A percentile compares a stretch with the other conserved stretches of the same genome.
These are phyloP conservation scores for Drosophila busckii DNA, from an alignment of 1,140 invertebrate genomes.

Conservation along the genomic window DNA sequence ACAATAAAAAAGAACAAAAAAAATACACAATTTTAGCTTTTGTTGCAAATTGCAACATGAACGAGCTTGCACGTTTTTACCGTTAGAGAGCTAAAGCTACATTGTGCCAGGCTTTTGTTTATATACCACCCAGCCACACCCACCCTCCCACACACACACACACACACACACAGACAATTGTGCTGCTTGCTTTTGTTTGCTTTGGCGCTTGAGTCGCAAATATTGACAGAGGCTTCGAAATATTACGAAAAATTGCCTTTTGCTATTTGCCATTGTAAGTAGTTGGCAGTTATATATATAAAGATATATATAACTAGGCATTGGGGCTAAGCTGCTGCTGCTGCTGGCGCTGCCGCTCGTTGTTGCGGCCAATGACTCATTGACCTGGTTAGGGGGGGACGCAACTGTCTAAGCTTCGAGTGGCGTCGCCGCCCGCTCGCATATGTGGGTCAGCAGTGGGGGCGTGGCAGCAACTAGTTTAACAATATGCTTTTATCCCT, in stretches of 20 bases:
- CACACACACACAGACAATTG: background rate
- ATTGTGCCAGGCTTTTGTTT: too few species aligned
- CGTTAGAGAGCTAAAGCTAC: too few species aligned
- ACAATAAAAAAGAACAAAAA: too few species aligned
- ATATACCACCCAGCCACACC: too few species aligned
- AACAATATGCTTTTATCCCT: too few species aligned
- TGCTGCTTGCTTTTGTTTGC: constrained; percentile 26
- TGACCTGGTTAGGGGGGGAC: constrained; percentile 54
- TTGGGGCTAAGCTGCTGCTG: constrained; percentile 7
- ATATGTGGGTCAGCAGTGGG: constrained; percentile 57
- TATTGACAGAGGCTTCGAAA: constrained; percentile 75
- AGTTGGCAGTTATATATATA: background rate
- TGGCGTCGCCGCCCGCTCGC: constrained; percentile 4
- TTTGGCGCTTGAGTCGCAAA: constrained; percentile 51
- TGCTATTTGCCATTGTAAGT: constrained; percentile 35
- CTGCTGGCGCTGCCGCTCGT: background rate
- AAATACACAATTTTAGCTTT: background rate
- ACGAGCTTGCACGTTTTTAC: too few species aligned
- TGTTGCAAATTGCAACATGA: constrained; percentile 12
- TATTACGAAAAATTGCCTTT: constrained; percentile 62
- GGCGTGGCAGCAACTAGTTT: constrained; percentile 49
- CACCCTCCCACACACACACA: background rate
- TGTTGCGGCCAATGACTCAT: constrained; percentile 65
- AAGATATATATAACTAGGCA: constrained; percentile 1
- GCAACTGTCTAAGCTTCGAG: constrained; percentile 12